These are phyloP conservation scores for Lithobates pipiens DNA, from an alignment of 2,797 vertebrate species.

Conservation along the genomic window DNA sequence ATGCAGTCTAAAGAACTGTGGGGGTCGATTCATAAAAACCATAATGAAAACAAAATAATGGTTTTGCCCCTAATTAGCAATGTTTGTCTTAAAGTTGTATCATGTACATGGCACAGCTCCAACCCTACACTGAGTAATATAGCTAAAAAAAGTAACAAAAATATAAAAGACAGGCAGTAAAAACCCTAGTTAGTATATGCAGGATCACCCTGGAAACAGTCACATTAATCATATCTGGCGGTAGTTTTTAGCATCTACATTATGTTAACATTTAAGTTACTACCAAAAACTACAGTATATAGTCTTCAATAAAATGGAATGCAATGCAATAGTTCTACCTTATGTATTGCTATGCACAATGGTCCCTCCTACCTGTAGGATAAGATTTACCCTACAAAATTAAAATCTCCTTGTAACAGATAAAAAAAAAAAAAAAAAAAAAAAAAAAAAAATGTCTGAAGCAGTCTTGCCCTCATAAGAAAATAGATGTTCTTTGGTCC, in stretches of 20 bases:
- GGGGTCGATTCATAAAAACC: neutral
- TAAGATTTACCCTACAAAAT: neutral
- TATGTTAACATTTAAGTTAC: neutral
- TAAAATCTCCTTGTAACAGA: conserved; percentile 1
- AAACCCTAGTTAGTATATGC: neutral
- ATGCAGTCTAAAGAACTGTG: neutral
- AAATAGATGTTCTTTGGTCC: conserved; percentile 32
- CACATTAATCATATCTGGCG: conserved; percentile 11
- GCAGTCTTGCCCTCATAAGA: neutral
- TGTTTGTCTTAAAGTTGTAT: too few species aligned
- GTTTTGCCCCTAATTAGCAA: too few species aligned
- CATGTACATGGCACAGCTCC: neutral
- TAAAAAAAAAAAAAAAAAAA: too few species aligned
- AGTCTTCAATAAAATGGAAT: conserved; percentile 8
- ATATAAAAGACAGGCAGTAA: neutral
- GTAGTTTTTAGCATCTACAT: neutral
- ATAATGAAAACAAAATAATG: too few species aligned
- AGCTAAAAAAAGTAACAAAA: neutral
- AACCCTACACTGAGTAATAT: neutral
- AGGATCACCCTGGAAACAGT: neutral
- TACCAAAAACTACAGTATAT: neutral
- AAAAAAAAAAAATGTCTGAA: neutral
- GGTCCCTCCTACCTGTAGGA: neutral
- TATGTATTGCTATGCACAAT: neutral
- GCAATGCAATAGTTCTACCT: neutral